phyloP scores from a whole-genome alignment of 1,140 invertebrate species.

The Trialeurodes vaporariorum region DNA sequence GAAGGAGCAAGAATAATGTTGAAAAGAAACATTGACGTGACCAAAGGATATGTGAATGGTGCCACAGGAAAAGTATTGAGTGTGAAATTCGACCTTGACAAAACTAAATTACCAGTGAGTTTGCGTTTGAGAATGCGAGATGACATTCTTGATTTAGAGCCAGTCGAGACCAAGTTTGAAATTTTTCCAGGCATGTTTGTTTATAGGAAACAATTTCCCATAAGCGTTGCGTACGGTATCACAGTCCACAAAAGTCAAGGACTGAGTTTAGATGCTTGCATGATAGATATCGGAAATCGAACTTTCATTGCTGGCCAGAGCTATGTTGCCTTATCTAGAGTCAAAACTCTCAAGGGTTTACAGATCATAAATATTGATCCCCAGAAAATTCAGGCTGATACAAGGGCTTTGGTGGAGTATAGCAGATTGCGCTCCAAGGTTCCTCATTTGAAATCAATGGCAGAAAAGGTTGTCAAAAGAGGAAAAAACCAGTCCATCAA shows the following conservation, averaged over 20 bases:
- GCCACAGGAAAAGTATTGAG: no score
- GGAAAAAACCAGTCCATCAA: no score
- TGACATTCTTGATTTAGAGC: constrained; percentile 21
- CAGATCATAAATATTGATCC: constrained; percentile 12
- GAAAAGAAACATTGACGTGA: no score
- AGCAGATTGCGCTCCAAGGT: no score
- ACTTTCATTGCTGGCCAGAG: constrained; percentile 30
- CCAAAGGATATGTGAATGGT: no score
- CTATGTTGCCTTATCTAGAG: constrained; percentile 33
- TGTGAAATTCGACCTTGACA: constrained; percentile 13
- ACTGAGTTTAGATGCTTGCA: constrained; percentile 26
- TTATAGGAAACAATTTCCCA: constrained; percentile 32
- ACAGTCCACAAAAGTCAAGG: no score
- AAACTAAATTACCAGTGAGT: constrained; percentile 15
- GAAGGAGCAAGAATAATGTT: constrained; percentile 27
- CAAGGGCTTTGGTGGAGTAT: no score
- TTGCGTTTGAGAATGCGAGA: constrained; percentile 16
- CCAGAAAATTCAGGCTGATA: no score
- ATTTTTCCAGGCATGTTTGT: constrained; percentile 28
- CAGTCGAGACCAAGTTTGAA: constrained; percentile 28
- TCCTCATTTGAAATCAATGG: no score
- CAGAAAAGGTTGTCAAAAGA: no score
- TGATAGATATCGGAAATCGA: constrained; percentile 28
- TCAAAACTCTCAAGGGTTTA: constrained; percentile 26
- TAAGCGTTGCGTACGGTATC: constrained; percentile 31